phyloP scores from a whole-genome alignment of 2,113 vertebrate species.

The Halcyon senegalensis region DNA sequence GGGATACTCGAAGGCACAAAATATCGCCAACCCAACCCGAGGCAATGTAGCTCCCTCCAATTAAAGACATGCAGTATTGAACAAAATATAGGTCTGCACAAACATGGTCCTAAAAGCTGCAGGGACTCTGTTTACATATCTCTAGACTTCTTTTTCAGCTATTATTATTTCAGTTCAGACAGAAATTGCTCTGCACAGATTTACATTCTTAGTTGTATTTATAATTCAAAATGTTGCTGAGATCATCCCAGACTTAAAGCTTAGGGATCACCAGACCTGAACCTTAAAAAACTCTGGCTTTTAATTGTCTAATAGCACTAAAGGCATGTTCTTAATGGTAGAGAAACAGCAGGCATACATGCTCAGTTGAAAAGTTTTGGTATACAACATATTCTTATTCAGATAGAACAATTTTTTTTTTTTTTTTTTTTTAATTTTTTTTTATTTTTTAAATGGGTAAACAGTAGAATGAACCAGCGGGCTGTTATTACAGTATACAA shows the following conservation, averaged over 20 bases:
- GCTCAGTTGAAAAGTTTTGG: not conserved
- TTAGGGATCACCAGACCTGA: not conserved
- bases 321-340: slow-evolving; percentile 30
- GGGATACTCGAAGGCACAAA: not conserved
- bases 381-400: not conserved
- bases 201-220: not conserved
- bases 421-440: not conserved
- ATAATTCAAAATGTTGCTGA: not conserved
- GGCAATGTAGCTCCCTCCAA: not conserved
- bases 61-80: not conserved
- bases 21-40: not conserved
- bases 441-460: not conserved
- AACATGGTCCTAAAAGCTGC: not conserved
- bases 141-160: not conserved
- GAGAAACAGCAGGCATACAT: not conserved
- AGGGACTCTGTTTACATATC: not conserved
- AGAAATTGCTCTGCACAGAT: not conserved
- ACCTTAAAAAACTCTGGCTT: slow-evolving; percentile 9
- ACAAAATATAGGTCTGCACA: not conserved
- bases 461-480: slow-evolving; percentile 31
- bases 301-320: not conserved
- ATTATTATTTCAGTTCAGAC: not conserved
- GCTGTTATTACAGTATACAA: not conserved
- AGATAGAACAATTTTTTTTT: not conserved
- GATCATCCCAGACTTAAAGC: not conserved